These are phyloP conservation scores for Neopipo cinnamomea DNA, from an alignment of 2,113 vertebrate species.

Conservation along the genomic window DNA sequence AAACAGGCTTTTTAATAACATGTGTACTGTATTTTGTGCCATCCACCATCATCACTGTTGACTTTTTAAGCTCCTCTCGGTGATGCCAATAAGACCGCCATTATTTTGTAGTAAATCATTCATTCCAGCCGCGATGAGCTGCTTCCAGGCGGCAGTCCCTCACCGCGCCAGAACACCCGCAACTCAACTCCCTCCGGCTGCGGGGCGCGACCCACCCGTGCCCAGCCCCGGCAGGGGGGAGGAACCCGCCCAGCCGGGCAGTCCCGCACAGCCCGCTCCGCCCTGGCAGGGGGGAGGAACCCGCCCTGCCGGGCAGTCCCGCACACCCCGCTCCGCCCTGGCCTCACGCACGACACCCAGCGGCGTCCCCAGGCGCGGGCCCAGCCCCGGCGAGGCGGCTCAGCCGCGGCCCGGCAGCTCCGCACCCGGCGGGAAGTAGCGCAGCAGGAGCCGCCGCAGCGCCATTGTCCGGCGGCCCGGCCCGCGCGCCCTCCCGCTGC, in stretches of 20 bases:
- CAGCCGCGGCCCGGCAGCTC: not conserved
- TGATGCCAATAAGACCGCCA: fast-evolving
- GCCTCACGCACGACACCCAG: not conserved
- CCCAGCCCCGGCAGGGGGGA: fast-evolving
- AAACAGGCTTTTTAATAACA: not conserved
- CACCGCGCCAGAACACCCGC: fast-evolving
- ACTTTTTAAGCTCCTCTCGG: not conserved
- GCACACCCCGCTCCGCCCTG: not conserved
- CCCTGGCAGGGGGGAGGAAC: too few relatives aligned
- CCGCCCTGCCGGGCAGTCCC: not conserved
- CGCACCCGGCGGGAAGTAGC: conserved; percentile 94
- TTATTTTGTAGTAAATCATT: fast-evolving
- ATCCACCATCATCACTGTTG: fast-evolving
- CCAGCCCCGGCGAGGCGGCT: too few relatives aligned
- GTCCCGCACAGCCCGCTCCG: not conserved
- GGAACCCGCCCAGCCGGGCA: not conserved
- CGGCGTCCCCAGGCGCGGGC: too few relatives aligned
- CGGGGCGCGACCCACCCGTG: not conserved
- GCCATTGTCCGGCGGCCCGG: conserved; percentile 69
- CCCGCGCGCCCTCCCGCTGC: conserved; percentile 56
- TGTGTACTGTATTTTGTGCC: fast-evolving
- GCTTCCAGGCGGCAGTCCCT: not conserved
- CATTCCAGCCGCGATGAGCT: not conserved
- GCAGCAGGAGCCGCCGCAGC: conserved; percentile 84
- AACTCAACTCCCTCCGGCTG: fast-evolving